These are phyloP conservation scores for Chrysodeixis includens DNA, from an alignment of 2,888 invertebrate genomes.

Conservation along the genomic window DNA sequence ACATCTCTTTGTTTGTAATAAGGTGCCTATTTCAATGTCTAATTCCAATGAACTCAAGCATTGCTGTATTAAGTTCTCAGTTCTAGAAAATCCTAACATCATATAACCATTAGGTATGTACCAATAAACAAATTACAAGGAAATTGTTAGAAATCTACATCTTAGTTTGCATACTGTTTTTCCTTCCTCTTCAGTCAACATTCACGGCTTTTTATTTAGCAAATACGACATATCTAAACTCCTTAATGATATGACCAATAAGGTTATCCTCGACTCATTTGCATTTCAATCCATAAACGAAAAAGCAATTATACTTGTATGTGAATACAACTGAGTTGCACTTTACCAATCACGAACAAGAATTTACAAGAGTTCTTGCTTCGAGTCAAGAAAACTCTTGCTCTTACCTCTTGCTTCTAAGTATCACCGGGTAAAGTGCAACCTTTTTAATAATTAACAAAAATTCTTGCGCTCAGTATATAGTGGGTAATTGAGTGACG, in stretches of 20 bases:
- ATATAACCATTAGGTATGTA: background rate
- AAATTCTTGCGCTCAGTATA: constrained; percentile 79
- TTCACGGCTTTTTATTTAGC: background rate
- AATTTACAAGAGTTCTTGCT: background rate
- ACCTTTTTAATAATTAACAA: constrained; percentile 88
- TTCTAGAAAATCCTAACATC: background rate
- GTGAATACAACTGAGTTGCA: constrained; percentile 20
- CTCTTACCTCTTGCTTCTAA: constrained; percentile 47
- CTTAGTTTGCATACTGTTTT: background rate
- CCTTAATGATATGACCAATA: background rate
- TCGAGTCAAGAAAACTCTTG: constrained; percentile 2
- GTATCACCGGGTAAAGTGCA: constrained; percentile 79
- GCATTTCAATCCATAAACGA: constrained; percentile 5
- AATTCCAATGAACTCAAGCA: background rate
- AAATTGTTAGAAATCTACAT: background rate
- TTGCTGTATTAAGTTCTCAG: background rate
- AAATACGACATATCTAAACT: background rate
- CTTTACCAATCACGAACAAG: background rate
- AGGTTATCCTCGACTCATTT: background rate
- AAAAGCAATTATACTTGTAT: constrained; percentile 14
- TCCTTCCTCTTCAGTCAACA: background rate
- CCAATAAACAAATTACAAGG: background rate
- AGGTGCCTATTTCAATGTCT: too few species aligned
- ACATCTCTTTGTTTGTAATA: too few species aligned
- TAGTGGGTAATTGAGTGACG: constrained; percentile 88